These are phyloP conservation scores for Cybosia mesomella DNA, from an alignment of 2,888 invertebrate species.

Conservation along the genomic window DNA sequence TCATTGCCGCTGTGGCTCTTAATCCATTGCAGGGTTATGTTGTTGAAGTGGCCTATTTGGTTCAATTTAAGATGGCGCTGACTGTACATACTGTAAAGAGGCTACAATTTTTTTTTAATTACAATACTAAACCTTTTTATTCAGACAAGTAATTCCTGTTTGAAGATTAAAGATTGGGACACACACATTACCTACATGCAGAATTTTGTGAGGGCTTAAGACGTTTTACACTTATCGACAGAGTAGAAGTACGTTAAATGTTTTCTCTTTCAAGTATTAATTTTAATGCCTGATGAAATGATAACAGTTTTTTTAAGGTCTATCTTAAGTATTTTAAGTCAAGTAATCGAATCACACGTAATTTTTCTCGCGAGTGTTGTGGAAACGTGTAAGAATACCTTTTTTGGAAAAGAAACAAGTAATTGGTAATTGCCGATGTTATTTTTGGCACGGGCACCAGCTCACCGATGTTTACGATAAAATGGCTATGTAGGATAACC, in stretches of 20 bases:
- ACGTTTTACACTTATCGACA: not conserved
- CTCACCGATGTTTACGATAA: too few species aligned
- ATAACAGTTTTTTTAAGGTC: not conserved
- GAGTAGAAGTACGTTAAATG: not conserved
- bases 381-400: too few species aligned
- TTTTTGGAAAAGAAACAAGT: too few species aligned
- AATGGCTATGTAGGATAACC: too few species aligned
- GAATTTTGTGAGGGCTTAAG: constrained; percentile 16
- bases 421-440: too few species aligned
- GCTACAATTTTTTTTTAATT: not conserved
- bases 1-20: too few species aligned
- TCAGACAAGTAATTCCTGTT: not conserved
- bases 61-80: too few species aligned
- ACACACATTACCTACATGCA: not conserved
- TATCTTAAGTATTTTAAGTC: not conserved
- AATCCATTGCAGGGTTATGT: too few species aligned
- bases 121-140: not conserved
- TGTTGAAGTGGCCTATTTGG: too few species aligned
- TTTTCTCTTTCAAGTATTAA: constrained; percentile 7
- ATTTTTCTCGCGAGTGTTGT: not conserved
- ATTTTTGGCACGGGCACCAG: too few species aligned
- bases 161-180: not conserved
- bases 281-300: constrained; percentile 10
- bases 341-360: not conserved
- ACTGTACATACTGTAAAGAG: not conserved